These are phyloP conservation scores for Gonioctena quinquepunctata DNA, from an alignment of 1,140 invertebrate species.

Conservation along the genomic window DNA sequence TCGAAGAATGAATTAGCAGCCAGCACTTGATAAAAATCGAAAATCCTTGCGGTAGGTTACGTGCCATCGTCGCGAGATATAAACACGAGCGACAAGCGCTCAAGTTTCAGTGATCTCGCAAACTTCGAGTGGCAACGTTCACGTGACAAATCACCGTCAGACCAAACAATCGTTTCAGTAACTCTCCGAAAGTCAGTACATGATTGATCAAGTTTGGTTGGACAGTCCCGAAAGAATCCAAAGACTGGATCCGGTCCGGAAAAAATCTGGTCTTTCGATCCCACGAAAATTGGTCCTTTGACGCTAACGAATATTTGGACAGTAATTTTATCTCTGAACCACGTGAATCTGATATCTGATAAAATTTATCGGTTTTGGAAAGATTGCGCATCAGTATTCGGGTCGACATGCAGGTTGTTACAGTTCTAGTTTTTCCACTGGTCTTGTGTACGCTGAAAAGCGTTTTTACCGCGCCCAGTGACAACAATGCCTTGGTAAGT, in stretches of 20 bases:
- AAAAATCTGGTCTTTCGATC: no score
- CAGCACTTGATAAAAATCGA: background rate
- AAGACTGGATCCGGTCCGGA: background rate
- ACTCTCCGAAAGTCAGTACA: background rate
- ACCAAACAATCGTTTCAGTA: background rate
- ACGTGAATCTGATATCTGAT: background rate
- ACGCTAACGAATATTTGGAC: background rate
- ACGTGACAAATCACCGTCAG: background rate
- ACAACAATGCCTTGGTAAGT: slow-evolving; percentile 17
- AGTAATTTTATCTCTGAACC: background rate
- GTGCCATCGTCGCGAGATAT: background rate
- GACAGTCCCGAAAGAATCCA: background rate
- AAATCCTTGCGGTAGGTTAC: slow-evolving; percentile 17
- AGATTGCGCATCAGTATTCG: background rate
- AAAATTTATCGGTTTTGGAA: background rate
- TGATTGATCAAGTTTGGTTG: slow-evolving; percentile 8
- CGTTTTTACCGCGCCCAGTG: background rate
- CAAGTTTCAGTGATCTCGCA: slow-evolving; percentile 12
- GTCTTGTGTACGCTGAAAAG: slow-evolving; percentile 7
- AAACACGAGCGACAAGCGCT: background rate
- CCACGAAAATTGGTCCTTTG: background rate
- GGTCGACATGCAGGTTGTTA: slow-evolving; percentile 9
- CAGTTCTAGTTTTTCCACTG: background rate
- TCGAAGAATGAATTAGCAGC: no score
- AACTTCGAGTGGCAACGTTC: background rate